Conservation (phyloP, 2,888 invertebrate genomes). For the Drosophila ustulata region DNA sequence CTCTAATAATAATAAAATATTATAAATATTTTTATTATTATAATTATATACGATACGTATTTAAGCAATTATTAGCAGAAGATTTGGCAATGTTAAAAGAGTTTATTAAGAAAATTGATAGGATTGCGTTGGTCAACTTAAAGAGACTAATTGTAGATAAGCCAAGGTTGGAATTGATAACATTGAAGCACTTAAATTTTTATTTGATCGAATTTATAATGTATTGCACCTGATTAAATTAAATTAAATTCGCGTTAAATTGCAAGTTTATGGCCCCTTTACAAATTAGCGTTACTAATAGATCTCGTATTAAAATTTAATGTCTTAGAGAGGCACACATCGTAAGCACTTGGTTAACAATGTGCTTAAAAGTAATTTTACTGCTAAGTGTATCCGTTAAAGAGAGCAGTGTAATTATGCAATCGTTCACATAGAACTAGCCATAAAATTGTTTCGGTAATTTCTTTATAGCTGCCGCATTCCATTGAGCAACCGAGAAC, state of each 20-base stretch:
- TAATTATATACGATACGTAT: too few relatives aligned
- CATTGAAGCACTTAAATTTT: too few relatives aligned
- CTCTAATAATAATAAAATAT: too few relatives aligned
- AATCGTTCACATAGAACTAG: slow-evolving; percentile 3
- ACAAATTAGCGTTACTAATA: background rate
- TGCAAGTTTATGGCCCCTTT: background rate
- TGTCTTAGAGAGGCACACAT: background rate
- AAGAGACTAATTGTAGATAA: too few relatives aligned
- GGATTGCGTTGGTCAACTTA: too few relatives aligned
- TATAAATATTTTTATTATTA: too few relatives aligned
- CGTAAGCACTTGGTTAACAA: slow-evolving; percentile 2
- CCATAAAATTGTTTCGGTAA: slow-evolving; percentile 5
- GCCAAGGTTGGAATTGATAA: too few relatives aligned
- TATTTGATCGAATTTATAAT: too few relatives aligned
- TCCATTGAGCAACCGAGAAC: background rate
- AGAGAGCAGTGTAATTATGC: background rate
- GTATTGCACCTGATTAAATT: too few relatives aligned
- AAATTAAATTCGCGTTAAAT: background rate
- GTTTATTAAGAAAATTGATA: too few relatives aligned
- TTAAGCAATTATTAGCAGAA: too few relatives aligned
- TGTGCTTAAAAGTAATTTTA: slow-evolving; percentile 1
- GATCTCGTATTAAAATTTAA: background rate
- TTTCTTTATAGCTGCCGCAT: slow-evolving; percentile 6
- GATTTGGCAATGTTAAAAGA: too few relatives aligned
- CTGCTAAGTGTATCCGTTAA: background rate